Evolutionary conservation across 2,797 vertebrate species (phyloP), one percentile per base, ranked within the genome.

Genomic region (Bradypodion pumilum): DNA sequence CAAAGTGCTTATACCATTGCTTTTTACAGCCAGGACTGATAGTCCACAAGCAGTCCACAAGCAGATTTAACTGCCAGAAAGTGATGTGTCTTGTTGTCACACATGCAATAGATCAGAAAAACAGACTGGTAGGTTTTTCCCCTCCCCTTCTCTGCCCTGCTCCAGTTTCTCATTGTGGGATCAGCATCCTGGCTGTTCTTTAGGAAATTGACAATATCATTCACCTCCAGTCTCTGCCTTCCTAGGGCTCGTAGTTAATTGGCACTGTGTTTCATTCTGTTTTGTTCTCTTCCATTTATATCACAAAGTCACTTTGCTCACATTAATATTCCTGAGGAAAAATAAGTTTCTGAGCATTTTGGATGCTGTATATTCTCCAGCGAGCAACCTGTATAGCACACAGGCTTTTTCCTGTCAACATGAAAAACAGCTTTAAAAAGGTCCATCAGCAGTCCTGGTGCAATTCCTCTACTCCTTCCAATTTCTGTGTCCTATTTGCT

Each of bases 401-500:
- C 68, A 82, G 84, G 8, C 70, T 90, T 29, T 81, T 80, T 72
- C 44, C 86, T 88, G 73, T 89, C 85, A 88, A 78, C 75, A 7
- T 88, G 87, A 93, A 91, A 79, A 88, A 89, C 76, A 90, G 60
- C 78, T 80, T 85, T 27, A 4, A 63, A 88, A 84, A 90, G 87
- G 69, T 52, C 74, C 78, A 81, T 90, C 75, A 52, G 82, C 84
- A 88, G 52, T 88, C 52, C 37, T 59, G 29, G 60, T 75, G 66
- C 79, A 88, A 73, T 56, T 80, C 86, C 78, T 66, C 70, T 75
- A 63, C 23, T 85, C 56, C 69, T 89, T 86, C 89, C 74, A 82
- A 37, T 88, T 82, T 89, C 27, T 12, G 5, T 86, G 82, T 89
- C 72, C 86, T 88, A 37, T 86, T 93, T 93, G 90, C 73, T 90